Evolutionary conservation across 2,797 vertebrate species (phyloP).

Genomic region (Anguilla megastoma): DNA sequence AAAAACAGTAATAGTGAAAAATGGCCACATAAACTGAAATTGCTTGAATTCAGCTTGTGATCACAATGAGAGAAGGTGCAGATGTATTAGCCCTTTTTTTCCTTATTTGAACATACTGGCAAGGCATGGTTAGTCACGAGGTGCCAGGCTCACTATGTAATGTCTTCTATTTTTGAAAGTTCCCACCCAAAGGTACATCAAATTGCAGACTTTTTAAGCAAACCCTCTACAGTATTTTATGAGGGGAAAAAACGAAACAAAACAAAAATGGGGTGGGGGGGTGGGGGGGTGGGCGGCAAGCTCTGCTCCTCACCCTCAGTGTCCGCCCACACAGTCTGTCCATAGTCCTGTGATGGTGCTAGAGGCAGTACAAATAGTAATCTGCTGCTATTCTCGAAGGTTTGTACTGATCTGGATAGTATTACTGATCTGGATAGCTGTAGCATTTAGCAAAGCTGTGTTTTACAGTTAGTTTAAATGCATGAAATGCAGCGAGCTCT

Average conservation of each 20-base stretch:
- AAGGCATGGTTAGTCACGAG: neutral
- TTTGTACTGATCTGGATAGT: neutral
- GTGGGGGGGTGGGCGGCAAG: neutral
- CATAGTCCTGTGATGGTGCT: neutral
- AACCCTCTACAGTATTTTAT: neutral
- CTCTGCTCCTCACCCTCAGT: neutral
- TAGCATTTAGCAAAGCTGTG: neutral
- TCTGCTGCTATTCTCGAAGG: neutral
- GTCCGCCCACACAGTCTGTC: neutral
- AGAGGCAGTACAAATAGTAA: neutral
- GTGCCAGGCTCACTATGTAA: neutral
- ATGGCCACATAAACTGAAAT: neutral
- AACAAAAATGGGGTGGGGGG: neutral
- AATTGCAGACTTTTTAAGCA: neutral
- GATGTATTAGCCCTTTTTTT: neutral
- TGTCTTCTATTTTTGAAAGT: neutral
- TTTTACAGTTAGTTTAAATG: neutral
- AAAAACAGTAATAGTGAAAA: neutral
- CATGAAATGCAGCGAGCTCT: neutral
- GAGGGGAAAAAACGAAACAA: neutral
- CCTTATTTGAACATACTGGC: constrained; percentile 3
- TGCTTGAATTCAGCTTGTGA: neutral
- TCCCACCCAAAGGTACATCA: no score
- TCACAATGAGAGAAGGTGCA: neutral
- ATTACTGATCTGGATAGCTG: neutral